phyloP scores from a whole-genome alignment of 1,140 invertebrate species.

The Thalassaphorura encarpata region DNA sequence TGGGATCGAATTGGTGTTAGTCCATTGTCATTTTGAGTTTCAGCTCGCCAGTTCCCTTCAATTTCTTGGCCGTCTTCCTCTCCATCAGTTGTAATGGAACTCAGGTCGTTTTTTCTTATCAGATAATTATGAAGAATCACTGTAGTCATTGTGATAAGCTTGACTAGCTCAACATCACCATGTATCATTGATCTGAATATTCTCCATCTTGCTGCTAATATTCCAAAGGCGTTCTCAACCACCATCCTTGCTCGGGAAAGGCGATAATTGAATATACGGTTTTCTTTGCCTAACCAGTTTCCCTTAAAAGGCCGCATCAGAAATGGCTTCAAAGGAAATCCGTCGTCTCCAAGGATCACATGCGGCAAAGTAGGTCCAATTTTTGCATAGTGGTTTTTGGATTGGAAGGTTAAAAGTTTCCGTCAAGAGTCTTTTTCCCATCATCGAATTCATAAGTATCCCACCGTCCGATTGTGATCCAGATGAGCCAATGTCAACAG shows the following conservation, averaged over 20 bases:
- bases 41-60: constrained; percentile 1
- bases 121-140: constrained; percentile 5
- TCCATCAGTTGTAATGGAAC: neutral
- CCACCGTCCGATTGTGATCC: constrained; percentile 30
- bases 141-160: neutral
- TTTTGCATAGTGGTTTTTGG: constrained; percentile 22
- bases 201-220: constrained; percentile 38
- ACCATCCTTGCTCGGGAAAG: constrained; percentile 36
- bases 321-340: constrained; percentile 32
- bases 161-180: neutral
- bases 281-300: constrained; percentile 11
- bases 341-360: constrained; percentile 34
- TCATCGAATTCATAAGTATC: neutral
- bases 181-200: constrained; percentile 15
- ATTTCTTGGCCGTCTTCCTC: neutral
- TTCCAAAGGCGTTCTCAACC: constrained; percentile 46
- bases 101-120: neutral
- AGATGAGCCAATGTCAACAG: constrained; percentile 33
- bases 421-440: constrained; percentile 14
- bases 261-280: constrained; percentile 15
- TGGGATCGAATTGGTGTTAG: neutral
- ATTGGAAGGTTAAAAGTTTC: constrained; percentile 20
- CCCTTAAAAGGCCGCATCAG: constrained; percentile 38
- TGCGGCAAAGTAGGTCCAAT: constrained; percentile 7
- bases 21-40: neutral